phyloP scores from a whole-genome alignment of 1,140 invertebrate species.

The roundworm (Caenorhabditis elegans) region WBcel235 BX284605.5:10648001-10648500 shows the following conservation, averaged over 20 bases:
- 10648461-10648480: not conserved
- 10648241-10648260: not conserved
- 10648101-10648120: not conserved
- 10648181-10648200: constrained; percentile 11
- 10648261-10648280: not conserved
- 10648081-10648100: too few species aligned
- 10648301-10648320: not conserved
- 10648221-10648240: not conserved
- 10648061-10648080: too few species aligned
- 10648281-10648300: not conserved
- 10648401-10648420: not conserved
- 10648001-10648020: too few species aligned
- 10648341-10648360: not conserved
- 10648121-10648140: not conserved
- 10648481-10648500: not conserved
- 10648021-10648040: too few species aligned
- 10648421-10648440: not conserved
- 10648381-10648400: too few species aligned
- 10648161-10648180: not conserved
- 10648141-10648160: not conserved
- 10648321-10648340: not conserved
- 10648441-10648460: constrained; percentile 7
- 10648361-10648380: too few species aligned
- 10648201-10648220: not conserved
- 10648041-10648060: too few species aligned